Conservation (phyloP, 1,140 invertebrate genomes). For the Bombus fervidus region DNA sequence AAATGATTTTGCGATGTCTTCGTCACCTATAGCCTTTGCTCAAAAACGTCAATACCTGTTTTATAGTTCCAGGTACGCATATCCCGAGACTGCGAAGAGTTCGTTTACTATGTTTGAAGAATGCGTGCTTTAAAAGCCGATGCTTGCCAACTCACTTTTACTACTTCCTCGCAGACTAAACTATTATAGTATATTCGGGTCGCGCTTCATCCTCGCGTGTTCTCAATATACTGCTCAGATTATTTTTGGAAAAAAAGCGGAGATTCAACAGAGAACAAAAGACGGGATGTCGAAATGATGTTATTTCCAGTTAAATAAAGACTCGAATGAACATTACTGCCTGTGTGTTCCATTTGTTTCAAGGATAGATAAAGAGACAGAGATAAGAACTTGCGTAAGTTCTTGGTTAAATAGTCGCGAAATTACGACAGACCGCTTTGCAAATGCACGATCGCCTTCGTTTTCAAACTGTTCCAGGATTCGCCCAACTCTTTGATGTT, state of each 20-base stretch:
- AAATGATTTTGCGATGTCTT: neutral
- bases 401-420: neutral
- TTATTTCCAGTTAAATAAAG: neutral
- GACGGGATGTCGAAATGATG: neutral
- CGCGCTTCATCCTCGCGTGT: neutral
- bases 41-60: neutral
- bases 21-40: neutral
- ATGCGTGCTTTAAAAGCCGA: neutral
- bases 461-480: neutral
- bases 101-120: neutral
- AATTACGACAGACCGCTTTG: neutral
- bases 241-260: neutral
- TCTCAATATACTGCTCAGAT: neutral
- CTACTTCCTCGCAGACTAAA: constrained; percentile 12
- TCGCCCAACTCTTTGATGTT: neutral
- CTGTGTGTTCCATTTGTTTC: neutral
- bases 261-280: neutral
- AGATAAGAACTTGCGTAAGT: constrained; percentile 3
- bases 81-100: neutral
- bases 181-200: neutral
- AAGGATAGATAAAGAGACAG: neutral
- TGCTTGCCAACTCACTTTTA: constrained; percentile 7
- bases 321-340: neutral
- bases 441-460: neutral
- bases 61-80: neutral